A percentile compares a stretch with the other conserved stretches of the same genome.
These are phyloP conservation scores for Heterodera filipjevi DNA, from an alignment of 2,888 invertebrate genomes.

Conservation along the genomic window DNA sequence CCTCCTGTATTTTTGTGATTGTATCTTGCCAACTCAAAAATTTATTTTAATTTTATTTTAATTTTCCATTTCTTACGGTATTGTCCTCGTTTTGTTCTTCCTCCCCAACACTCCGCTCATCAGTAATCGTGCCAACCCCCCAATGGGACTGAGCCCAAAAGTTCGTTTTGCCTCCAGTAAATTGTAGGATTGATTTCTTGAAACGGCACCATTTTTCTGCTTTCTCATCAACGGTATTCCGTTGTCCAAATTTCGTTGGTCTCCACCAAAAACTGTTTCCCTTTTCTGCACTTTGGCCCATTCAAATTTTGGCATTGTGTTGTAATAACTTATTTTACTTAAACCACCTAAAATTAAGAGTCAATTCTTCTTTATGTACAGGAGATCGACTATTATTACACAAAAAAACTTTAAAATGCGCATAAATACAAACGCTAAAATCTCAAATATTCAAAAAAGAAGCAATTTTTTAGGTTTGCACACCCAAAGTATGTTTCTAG, in stretches of 20 bases:
- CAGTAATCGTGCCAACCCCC: constrained; percentile 31
- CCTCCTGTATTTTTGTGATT: constrained; percentile 21
- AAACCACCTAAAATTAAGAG: background rate
- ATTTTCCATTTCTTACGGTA: constrained; percentile 16
- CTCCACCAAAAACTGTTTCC: background rate
- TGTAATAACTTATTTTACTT: background rate
- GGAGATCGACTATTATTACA: too few relatives aligned
- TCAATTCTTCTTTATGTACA: too few relatives aligned
- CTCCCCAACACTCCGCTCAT: constrained; percentile 22
- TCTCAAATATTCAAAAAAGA: too few relatives aligned
- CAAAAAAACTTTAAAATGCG: too few relatives aligned
- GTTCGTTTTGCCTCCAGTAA: constrained; percentile 25
- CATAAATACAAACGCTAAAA: too few relatives aligned
- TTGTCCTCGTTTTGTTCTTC: constrained; percentile 30
- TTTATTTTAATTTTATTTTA: background rate
- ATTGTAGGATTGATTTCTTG: constrained; percentile 9
- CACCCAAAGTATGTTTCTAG: too few relatives aligned
- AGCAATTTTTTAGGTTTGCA: too few relatives aligned
- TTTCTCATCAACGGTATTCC: background rate
- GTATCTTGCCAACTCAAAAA: constrained; percentile 27
- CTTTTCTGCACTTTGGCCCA: background rate
- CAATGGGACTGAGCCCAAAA: constrained; percentile 31
- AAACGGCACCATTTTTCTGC: background rate
- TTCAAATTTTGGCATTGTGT: background rate
- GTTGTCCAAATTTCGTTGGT: background rate